Conservation (phyloP, 2,113 vertebrate species). For the Sminthopsis crassicaudata region DNA sequence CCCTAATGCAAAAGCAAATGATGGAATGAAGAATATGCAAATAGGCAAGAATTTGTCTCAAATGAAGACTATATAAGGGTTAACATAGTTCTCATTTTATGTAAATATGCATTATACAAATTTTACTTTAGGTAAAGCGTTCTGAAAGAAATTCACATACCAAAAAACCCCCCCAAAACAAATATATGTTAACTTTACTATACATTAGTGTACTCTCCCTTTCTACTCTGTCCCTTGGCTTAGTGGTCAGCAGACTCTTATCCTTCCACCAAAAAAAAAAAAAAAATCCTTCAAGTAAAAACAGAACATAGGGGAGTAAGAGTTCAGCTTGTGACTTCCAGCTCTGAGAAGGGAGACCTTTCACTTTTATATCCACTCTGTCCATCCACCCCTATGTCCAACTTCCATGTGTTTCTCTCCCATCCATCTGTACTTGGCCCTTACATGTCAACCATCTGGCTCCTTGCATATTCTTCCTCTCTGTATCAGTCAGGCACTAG, state of each 20-base stretch:
- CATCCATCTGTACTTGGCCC: not conserved
- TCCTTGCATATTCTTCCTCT: not conserved
- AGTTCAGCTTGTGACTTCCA: not conserved
- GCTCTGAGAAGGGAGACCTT: not conserved
- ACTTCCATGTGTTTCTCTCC: not conserved
- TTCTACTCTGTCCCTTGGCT: not conserved
- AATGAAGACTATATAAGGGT: not conserved
- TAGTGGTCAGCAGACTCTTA: not conserved
- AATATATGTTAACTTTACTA: not conserved
- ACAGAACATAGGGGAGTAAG: not conserved
- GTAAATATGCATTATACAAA: not conserved
- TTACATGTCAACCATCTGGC: not conserved
- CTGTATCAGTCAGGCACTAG: constrained; percentile 16
- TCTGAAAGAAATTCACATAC: not conserved
- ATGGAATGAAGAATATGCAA: not conserved
- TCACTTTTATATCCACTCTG: not conserved
- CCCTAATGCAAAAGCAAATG: not conserved
- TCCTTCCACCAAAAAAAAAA: not conserved
- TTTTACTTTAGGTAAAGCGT: not conserved
- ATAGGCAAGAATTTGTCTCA: not conserved
- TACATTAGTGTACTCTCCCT: not conserved
- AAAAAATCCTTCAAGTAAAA: not conserved
- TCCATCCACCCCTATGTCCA: not conserved
- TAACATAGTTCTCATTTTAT: not conserved
- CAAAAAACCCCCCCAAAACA: not conserved